Base-by-base conservation (phyloP, 2,113 vertebrate genomes). In the Calyptommatus sinebrachiatus region DNA sequence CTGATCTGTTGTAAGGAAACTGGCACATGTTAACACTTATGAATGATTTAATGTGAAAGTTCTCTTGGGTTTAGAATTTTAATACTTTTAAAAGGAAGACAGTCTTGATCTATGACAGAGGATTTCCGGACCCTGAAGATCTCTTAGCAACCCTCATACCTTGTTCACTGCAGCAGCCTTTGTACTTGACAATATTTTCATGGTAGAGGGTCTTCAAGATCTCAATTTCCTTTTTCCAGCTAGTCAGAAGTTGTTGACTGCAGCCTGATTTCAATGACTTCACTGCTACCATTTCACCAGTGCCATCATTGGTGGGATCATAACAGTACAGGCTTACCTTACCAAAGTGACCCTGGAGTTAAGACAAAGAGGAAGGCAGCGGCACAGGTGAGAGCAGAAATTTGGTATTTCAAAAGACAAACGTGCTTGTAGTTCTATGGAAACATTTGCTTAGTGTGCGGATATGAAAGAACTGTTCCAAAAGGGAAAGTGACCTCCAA, bases 171-270 rank as follows among this genome's bases (percentile, higher is more conserved):
- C 97, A 98, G 86, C 96, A 97, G 7, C 98, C 98, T 67, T 96
- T 98, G 92, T 99, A 99, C 84, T 97, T 97, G 89, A 99, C 96
- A 2, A 99, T 98, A 89, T 99, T 97, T 24, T 82, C 87, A 53
- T 99, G 97, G 84, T 96, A 94, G 2, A 99, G 95, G 0, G 95
- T 96, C 84, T 96, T 97, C 20, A 99, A 91, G 90, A 98, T 98
- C 35, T 96, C 91, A 2, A 99, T 98, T 84, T 99, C 98, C 81
- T 95, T 95, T 65, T 92, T 94, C 97, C 97, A 99, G 84, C 94
- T 91, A 0, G 92, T 91, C 48, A 91, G 88, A 1, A 95, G 94
- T 76, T 95, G 93, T 0, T 90, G 90, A n/a, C 93, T 88, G 57
- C 94, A 94, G n/a, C 95, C 97, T 0, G 96, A 94, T 88, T 98